Evolutionary conservation across 2,797 vertebrate genomes (phyloP).

Genomic region (Eutrigla gurnardus): DNA sequence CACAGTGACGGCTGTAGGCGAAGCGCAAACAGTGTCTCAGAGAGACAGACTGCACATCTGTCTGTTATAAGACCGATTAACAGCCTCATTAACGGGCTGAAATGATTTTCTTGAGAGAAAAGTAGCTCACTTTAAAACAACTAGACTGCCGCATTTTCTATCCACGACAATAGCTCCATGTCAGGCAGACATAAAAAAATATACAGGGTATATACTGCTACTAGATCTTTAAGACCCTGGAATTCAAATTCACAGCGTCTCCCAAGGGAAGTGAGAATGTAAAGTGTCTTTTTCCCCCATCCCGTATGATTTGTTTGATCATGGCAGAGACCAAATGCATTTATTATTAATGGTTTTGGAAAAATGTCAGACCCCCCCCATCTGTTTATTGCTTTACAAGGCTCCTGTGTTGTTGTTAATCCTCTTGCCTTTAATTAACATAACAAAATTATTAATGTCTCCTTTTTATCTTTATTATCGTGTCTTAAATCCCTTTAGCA

Average conservation of each 20-base stretch:
- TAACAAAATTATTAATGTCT: slow-evolving; percentile 84
- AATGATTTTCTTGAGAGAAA: slow-evolving; percentile 47
- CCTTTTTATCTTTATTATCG: slow-evolving; percentile 84
- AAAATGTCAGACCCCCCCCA: slow-evolving; percentile 64
- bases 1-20: background rate
- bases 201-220: background rate
- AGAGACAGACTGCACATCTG: slow-evolving; percentile 25
- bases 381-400: slow-evolving; percentile 75
- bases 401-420: slow-evolving; percentile 78
- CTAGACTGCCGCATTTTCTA: slow-evolving; percentile 6
- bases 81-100: slow-evolving; percentile 34
- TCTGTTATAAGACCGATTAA: slow-evolving; percentile 41
- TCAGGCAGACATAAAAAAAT: background rate
- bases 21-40: slow-evolving; percentile 14
- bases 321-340: slow-evolving; percentile 59
- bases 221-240: slow-evolving; percentile 1
- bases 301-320: slow-evolving; percentile 70
- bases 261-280: slow-evolving; percentile 38
- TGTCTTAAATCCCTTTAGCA: slow-evolving; percentile 83
- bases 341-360: slow-evolving; percentile 72
- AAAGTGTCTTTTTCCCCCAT: slow-evolving; percentile 26
- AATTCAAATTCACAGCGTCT: slow-evolving; percentile 35
- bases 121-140: slow-evolving; percentile 32
- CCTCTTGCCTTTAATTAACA: slow-evolving; percentile 87
- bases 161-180: background rate